Evolutionary conservation across 2,113 vertebrate genomes (phyloP).

Genomic region (Meleagris gallopavo): DNA sequence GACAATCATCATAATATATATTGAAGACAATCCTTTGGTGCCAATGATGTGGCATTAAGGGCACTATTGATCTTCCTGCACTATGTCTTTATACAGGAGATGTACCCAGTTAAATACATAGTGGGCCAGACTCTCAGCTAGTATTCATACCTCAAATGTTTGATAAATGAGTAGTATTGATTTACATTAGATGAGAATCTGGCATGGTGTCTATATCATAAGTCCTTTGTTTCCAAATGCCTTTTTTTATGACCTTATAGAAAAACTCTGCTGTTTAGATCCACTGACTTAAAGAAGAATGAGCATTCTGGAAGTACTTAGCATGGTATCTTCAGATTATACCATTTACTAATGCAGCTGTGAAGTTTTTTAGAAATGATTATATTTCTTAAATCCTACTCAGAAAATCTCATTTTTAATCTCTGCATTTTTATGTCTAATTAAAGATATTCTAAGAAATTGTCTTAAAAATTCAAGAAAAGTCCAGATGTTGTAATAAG

Average conservation of each 20-base stretch:
- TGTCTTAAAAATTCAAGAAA: neutral
- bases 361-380: conserved; percentile 12
- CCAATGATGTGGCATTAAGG: neutral
- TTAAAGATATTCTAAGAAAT: neutral
- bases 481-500: neutral
- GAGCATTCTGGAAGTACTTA: neutral
- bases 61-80: neutral
- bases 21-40: neutral
- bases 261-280: neutral
- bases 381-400: neutral
- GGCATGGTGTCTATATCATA: neutral
- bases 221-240: neutral
- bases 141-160: neutral
- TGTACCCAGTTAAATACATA: neutral
- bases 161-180: neutral
- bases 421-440: conserved; percentile 9
- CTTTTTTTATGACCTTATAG: neutral
- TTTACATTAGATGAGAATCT: neutral
- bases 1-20: neutral
- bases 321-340: neutral
- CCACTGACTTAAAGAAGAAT: neutral
- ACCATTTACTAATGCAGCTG: neutral
- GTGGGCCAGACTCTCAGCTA: neutral
- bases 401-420: neutral
- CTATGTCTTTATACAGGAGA: neutral